These are phyloP conservation scores for Rhea pennata DNA, from an alignment of 2,113 vertebrate species.

Conservation along the genomic window DNA sequence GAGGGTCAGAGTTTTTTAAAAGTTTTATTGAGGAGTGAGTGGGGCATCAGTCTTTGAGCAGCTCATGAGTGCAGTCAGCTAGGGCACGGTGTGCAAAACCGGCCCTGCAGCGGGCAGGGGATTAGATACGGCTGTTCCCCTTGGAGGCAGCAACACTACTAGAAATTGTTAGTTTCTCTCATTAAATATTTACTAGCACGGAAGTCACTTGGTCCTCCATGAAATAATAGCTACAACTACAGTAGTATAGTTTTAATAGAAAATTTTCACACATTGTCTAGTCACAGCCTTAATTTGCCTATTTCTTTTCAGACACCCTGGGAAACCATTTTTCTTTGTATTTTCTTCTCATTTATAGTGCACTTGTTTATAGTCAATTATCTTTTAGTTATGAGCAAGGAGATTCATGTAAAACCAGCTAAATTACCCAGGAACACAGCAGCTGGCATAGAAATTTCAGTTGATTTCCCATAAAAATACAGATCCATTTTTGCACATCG, in stretches of 20 bases:
- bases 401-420: slow-evolving; percentile 12
- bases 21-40: neutral
- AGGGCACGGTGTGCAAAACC: slow-evolving; percentile 1
- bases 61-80: neutral
- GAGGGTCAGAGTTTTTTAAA: neutral
- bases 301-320: slow-evolving; percentile 10
- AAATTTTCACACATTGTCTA: slow-evolving; percentile 31
- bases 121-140: neutral
- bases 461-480: slow-evolving; percentile 7
- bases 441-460: slow-evolving; percentile 27
- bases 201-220: slow-evolving; percentile 39
- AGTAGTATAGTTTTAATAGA: slow-evolving; percentile 41
- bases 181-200: slow-evolving; percentile 42
- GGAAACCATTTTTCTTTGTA: neutral
- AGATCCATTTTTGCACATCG: slow-evolving; percentile 4
- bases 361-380: slow-evolving; percentile 56
- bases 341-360: neutral
- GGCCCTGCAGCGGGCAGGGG: neutral
- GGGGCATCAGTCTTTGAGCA: neutral
- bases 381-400: slow-evolving; percentile 48
- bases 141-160: neutral
- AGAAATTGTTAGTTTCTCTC: slow-evolving; percentile 36
- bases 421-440: neutral
- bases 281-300: slow-evolving; percentile 25
- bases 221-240: slow-evolving; percentile 5